Conservation (phyloP, 2,797 vertebrate genomes). For the Pyrocephalus nanus region DNA sequence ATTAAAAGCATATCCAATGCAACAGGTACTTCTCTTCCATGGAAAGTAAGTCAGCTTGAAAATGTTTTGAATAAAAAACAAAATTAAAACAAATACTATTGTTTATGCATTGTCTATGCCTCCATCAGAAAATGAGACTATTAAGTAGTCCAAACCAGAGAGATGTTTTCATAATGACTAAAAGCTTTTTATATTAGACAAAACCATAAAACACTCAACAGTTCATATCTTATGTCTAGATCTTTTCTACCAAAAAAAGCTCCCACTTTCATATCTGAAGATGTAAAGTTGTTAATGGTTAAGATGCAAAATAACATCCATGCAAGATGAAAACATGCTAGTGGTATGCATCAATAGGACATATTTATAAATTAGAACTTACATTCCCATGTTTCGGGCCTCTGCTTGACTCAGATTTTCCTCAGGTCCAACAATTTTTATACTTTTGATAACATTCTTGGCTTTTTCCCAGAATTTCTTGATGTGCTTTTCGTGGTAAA, state of each 20-base stretch:
- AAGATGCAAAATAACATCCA: neutral
- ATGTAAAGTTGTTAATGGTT: neutral
- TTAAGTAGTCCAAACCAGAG: neutral
- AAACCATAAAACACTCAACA: neutral
- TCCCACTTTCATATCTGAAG: neutral
- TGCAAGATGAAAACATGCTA: neutral
- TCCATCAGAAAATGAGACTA: neutral
- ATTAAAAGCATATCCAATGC: neutral
- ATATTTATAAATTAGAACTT: slow-evolving; percentile 53
- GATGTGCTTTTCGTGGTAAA: slow-evolving; percentile 97
- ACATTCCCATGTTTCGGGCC: slow-evolving; percentile 99
- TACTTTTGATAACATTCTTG: slow-evolving; percentile 82
- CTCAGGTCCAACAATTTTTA: slow-evolving; percentile 97
- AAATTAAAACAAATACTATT: neutral
- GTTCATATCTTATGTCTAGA: neutral
- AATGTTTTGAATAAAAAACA: neutral
- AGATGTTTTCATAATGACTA: neutral
- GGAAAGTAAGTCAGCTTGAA: neutral
- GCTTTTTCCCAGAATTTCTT: slow-evolving; percentile 93
- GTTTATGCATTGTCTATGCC: neutral
- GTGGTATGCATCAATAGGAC: neutral
- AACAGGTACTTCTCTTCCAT: neutral
- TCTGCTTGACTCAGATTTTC: slow-evolving; percentile 94
- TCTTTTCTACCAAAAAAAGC: neutral
- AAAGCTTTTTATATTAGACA: neutral